Evolutionary conservation across 2,113 vertebrate genomes (phyloP), one percentile per base, ranked within the genome.

Genomic region (Trachemys scripta): DNA sequence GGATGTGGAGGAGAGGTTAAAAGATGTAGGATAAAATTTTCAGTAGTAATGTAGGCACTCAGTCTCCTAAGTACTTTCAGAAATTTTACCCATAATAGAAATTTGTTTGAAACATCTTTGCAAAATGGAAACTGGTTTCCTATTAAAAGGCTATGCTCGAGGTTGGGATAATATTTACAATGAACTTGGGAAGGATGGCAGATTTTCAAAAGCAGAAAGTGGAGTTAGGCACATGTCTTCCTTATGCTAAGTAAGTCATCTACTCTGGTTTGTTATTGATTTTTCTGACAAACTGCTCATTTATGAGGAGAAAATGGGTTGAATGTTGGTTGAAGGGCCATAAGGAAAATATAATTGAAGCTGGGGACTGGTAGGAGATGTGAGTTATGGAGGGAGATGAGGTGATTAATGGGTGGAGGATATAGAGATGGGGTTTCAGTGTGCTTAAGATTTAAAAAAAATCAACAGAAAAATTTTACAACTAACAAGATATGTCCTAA

Each of bases 381-480:
- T 82, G 24, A 24, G 24, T 8, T 25, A 57, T 25, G 56, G 56
- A 93, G 51, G 54, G 51, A 72, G 80, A 94, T 82, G 72, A 91
- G 12, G 0, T 47, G 19, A 42, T 42, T 76, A 10, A 20, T 76
- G 89, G 78, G 17, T 84, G 59, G 51, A 82, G 90, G 78, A 87
- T 90, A 87, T 3, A 5, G 42, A 76, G 76, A 31, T 69, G 90
- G 5, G 31, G n/a, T 94, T 92, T 85, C 83, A 85, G 84, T 89
- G 54, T 95, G 42, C 75, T 79, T 78, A 90, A 45, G 45, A 6
- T 95, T 96, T 95, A 90, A 90, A 76, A 76, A 75, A 11, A n/a
- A 62, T 90, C 76, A 51, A 45, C n/a, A 91, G 85, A 81, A 29
- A 62, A 62, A 5, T 49, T 69, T 59, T 88, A 42, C 22, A 85